Evolutionary conservation across 2,113 vertebrate species (phyloP).

Genomic region (Nycticebus coucang): DNA sequence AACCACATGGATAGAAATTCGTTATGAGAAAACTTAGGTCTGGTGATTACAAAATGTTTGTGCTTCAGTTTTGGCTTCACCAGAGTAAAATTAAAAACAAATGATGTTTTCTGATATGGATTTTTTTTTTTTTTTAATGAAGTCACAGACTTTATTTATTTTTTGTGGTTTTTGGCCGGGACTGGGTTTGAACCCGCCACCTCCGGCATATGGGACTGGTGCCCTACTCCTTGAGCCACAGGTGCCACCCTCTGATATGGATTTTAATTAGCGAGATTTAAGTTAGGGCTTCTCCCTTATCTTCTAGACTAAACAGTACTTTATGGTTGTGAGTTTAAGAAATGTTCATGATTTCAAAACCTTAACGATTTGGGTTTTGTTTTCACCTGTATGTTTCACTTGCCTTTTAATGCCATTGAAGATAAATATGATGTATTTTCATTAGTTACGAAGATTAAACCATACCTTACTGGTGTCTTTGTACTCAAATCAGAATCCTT

Average conservation of each 20-base stretch:
- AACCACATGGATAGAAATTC: background rate
- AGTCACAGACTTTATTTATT: no score
- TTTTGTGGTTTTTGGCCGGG: no score
- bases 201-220: no score
- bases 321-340: background rate
- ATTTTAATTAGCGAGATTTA: background rate
- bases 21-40: background rate
- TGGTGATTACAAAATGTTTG: background rate
- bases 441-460: background rate
- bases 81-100: background rate
- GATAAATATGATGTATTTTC: background rate
- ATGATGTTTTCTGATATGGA: background rate
- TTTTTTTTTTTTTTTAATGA: no score
- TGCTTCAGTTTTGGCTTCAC: background rate
- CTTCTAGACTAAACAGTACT: background rate
- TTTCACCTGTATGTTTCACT: background rate
- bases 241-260: background rate
- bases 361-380: background rate
- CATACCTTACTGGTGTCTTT: background rate
- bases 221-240: no score
- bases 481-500: background rate
- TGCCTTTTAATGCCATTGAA: slow-evolving; percentile 7
- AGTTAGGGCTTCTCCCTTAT: background rate
- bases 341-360: background rate
- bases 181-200: no score